Base-by-base conservation (phyloP, 2,888 invertebrate species). In the Drosophila nr. perissopoda region DNA sequence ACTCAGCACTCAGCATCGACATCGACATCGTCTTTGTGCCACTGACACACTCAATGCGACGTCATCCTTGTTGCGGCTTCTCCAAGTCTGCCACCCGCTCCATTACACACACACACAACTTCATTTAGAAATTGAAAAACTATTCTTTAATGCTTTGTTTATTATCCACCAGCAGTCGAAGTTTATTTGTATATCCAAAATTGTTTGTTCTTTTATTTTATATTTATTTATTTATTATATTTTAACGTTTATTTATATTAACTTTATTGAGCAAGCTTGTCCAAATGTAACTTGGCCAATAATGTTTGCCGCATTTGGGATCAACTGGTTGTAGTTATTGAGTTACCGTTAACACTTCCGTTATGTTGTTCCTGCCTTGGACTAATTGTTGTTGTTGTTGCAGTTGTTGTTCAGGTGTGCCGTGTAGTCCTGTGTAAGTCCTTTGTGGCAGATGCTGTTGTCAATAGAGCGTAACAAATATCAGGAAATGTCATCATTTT, bases 401-500 rank as follows among this genome's bases (percentile, higher is more conserved):
- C 65, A 31, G 11, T 62, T 58, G 46, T 36, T 21, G 29, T 29
- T 42, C 40, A 57, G 42, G 46, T 72, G 31, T 38, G 34, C 21
- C 25, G 25, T 42, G 31, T 33, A 8, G 34, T 18, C 66, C 68
- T 74, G 64, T 61, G 51, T 38, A 57, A 54, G 70, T 63, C 63
- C 65, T 76, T 79, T 78, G 79, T 79, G 48, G 61, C 62, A 33
- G 69, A 10, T 58, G 74, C 82, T 67, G 78, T 81, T 83, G 71
- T 64, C 72, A 77, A 71, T 75, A 69, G 74, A 75, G 83, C 82
- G 70, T 79, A 77, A 89, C 89, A 91, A 89, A 87, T 84, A 84
- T 85, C 91, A 91, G 91, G 91, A 91, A 89, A 91, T 91, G 91
- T 91, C 91, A 90, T 89, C 87, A 89, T 81, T 88, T 71, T 71